A percentile compares a stretch with the other conserved stretches of the same genome.
phyloP scores from a whole-genome alignment of 2,888 invertebrate genomes.

The Tenthredo notha region DNA sequence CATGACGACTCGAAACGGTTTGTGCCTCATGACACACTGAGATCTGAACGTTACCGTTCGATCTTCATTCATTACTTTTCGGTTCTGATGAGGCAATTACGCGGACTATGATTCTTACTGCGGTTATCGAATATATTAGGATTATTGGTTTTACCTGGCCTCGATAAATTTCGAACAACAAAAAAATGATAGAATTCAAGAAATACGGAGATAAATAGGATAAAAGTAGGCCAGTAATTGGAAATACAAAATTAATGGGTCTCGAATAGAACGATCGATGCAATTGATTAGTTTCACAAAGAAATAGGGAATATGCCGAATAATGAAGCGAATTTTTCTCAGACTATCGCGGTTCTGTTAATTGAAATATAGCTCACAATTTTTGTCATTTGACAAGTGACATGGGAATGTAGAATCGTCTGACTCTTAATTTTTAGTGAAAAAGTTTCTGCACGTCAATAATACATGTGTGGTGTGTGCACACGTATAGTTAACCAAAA shows the following conservation, averaged over 20 bases:
- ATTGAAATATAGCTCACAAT: not conserved
- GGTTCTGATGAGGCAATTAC: constrained; percentile 16
- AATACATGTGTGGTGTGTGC: not conserved
- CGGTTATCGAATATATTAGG: not conserved
- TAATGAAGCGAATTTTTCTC: not conserved
- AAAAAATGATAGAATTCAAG: not conserved
- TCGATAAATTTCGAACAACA: not conserved
- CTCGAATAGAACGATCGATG: not conserved
- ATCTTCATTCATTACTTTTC: not conserved
- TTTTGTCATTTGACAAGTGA: constrained; percentile 21
- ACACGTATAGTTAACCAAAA: not conserved
- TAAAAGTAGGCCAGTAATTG: not conserved
- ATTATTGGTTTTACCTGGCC: not conserved
- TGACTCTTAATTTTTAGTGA: constrained; percentile 18
- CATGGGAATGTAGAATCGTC: constrained; percentile 6
- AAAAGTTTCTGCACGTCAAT: not conserved
- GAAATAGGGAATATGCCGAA: not conserved
- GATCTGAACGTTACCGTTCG: not conserved
- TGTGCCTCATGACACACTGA: not conserved
- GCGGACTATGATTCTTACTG: not conserved
- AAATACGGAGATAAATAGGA: not conserved
- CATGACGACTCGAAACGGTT: not conserved
- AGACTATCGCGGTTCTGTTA: not conserved
- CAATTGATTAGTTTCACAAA: not conserved
- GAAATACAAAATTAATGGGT: not conserved